Evolutionary conservation across 1,140 invertebrate species (phyloP).

Genomic region (Choristoneura fumiferana): DNA sequence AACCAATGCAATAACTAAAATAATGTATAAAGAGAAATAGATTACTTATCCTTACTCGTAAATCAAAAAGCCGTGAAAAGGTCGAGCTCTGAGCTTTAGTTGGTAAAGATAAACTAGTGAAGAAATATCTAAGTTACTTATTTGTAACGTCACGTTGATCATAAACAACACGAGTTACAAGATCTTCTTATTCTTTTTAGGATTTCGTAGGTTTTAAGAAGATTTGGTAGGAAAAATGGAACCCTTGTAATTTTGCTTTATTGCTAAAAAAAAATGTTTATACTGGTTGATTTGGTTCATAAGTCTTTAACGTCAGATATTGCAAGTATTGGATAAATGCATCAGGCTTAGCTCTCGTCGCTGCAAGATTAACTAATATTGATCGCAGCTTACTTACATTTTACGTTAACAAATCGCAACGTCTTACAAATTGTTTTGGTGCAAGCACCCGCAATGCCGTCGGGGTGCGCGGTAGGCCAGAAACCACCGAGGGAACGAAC

Average conservation of each 20-base stretch:
- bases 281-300: no score
- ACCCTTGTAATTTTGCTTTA: neutral
- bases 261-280: no score
- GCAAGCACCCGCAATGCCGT: neutral
- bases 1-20: no score
- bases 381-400: neutral
- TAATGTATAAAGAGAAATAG: no score
- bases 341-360: no score
- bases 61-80: slow-evolving; percentile 67
- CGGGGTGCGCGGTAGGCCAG: slow-evolving; percentile 30
- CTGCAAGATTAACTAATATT: neutral
- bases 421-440: slow-evolving; percentile 23
- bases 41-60: slow-evolving; percentile 41
- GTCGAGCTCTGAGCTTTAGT: slow-evolving; percentile 38
- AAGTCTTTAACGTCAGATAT: no score
- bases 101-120: slow-evolving; percentile 37
- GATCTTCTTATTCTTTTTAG: neutral
- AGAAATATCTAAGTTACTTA: neutral
- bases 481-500: slow-evolving; percentile 35
- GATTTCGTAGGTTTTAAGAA: neutral
- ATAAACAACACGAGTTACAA: neutral
- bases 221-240: neutral
- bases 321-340: neutral
- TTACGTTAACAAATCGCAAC: slow-evolving; percentile 12
- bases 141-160: no score